phyloP scores from a whole-genome alignment of 1,140 invertebrate genomes.

The Neodiprion lecontei region DNA sequence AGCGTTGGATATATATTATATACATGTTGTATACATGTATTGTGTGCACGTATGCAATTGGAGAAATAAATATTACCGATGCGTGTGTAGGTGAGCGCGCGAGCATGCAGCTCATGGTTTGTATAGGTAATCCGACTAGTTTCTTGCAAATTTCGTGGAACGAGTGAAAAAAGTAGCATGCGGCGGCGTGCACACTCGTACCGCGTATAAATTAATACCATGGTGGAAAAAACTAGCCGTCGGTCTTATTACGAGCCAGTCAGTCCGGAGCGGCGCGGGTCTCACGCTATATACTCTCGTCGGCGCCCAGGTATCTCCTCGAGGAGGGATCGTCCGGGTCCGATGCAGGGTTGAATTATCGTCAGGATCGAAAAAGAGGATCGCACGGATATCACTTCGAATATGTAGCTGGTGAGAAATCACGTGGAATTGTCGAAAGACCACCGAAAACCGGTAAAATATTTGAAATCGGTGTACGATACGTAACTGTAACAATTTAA shows the following conservation, averaged over 20 bases:
- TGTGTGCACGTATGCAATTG: too few species aligned
- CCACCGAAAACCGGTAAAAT: too few species aligned
- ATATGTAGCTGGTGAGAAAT: slow-evolving; percentile 45
- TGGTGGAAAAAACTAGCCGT: slow-evolving; percentile 58
- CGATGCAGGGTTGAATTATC: slow-evolving; percentile 4
- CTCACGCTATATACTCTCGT: slow-evolving; percentile 53
- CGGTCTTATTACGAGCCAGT: slow-evolving; percentile 59
- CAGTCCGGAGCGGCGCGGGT: slow-evolving; percentile 38
- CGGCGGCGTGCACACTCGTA: slow-evolving; percentile 56
- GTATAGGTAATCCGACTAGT: slow-evolving; percentile 55
- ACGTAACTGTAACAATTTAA: too few species aligned
- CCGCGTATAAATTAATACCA: slow-evolving; percentile 62
- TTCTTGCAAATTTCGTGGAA: slow-evolving; percentile 65
- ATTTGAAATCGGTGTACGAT: too few species aligned
- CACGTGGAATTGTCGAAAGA: slow-evolving; percentile 43
- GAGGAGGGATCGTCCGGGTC: slow-evolving; percentile 11
- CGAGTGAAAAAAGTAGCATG: slow-evolving; percentile 52
- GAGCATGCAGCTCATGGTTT: slow-evolving; percentile 25
- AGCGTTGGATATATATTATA: background rate
- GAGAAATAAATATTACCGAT: too few species aligned
- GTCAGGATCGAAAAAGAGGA: too few species aligned
- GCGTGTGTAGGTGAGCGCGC: slow-evolving; percentile 19
- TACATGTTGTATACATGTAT: too few species aligned
- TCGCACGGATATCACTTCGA: slow-evolving; percentile 32
- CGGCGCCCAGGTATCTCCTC: background rate